These are phyloP conservation scores for Cinclus mexicanus DNA, from an alignment of 2,113 vertebrate species.

Conservation along the genomic window DNA sequence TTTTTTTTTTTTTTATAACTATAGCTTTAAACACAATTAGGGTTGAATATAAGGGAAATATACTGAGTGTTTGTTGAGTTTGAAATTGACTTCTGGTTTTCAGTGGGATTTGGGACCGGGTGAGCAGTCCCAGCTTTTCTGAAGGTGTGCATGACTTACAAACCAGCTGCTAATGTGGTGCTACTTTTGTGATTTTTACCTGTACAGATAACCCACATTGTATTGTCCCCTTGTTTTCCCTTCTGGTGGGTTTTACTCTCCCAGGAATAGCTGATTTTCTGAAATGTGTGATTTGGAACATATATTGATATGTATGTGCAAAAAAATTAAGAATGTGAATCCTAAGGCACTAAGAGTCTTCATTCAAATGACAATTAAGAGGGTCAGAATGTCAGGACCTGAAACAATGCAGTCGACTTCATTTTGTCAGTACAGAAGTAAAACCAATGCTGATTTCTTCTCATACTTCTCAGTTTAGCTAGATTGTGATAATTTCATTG, in stretches of 20 bases:
- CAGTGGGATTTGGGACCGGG: not conserved
- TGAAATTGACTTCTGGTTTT: not conserved
- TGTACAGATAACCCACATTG: not conserved
- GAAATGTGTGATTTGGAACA: not conserved
- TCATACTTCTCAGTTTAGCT: not conserved
- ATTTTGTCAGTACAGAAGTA: not conserved
- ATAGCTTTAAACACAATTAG: not conserved
- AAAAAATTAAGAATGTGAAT: not conserved
- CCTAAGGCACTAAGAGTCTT: not conserved
- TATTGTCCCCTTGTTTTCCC: not conserved
- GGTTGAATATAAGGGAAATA: not conserved
- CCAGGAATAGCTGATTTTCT: not conserved
- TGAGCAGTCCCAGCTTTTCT: not conserved
- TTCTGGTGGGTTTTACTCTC: not conserved
- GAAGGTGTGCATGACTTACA: not conserved
- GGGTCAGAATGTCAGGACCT: not conserved
- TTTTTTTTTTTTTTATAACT: not conserved
- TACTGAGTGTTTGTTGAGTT: not conserved
- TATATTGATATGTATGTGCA: not conserved
- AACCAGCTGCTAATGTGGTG: not conserved
- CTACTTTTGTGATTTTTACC: not conserved
- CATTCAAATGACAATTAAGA: not conserved
- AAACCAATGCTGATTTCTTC: not conserved
- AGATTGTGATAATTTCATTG: not conserved
- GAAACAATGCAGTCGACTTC: fast-evolving